Evolutionary conservation across 2,797 vertebrate genomes (phyloP), one percentile per base, ranked within the genome.

Genomic region (Rhinella marina): DNA sequence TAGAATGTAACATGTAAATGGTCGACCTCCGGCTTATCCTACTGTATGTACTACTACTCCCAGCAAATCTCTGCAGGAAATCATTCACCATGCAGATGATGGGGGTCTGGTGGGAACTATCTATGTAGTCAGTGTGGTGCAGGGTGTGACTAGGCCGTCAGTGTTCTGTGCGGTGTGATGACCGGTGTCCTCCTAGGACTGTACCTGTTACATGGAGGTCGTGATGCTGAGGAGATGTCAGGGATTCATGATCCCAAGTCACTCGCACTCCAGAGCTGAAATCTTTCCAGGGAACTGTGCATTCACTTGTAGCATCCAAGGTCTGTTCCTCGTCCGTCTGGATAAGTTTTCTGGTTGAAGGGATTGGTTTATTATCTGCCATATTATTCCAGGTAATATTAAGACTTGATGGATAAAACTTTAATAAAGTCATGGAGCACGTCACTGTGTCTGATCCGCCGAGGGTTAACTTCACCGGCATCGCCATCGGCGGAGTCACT

Each of bases 171-270:
- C 41, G n/a, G n/a, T n/a, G n/a, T n/a, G n/a, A n/a, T 52, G 5
- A 9, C 8, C 8, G 54, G 54, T 14, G 12, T 13, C 54, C 14
- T 56, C 3, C 54, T 14, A 56, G 54, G 12, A 12, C 4, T 6
- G 1, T 87, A 87, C 86, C 86, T 87, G 54, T 70, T 17, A 70
- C 25, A 50, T 1, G 2, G 27, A 81, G 52, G 7, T 87, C 78
- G 12, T n/a, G 56, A 29, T 48, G 27, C 48, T 61, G 52, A 72
- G 78, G 78, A n/a, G 16, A 11, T 2, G 32, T n/a, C 66, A 87
- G n/a, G 0, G 86, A 73, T 50, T 75, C 54, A 52, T 87, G 86
- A 10, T 61, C 50, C 86, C 86, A 87, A 12, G 86, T 87, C 66
- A 81, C 68, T 23, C 32, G 23, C 10, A 73, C 19, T n/a, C 32